Conservation (phyloP, 1,140 invertebrate species). For the Eupristina koningsbergeri region DNA sequence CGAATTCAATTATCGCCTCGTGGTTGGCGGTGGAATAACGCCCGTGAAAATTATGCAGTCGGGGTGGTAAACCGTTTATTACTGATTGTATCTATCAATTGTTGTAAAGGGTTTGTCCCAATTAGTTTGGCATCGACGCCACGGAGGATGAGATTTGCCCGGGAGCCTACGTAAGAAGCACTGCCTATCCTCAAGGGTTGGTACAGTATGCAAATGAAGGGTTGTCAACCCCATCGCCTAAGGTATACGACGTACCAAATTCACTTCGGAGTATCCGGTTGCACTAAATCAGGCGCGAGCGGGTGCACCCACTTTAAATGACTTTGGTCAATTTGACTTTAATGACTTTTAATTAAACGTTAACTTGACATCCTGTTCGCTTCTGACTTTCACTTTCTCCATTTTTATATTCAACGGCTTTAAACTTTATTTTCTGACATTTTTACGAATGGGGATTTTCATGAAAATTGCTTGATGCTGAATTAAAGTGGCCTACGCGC, state of each 20-base stretch:
- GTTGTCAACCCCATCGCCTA: constrained; percentile 57
- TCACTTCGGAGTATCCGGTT: constrained; percentile 59
- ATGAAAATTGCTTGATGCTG: background rate
- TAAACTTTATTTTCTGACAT: constrained; percentile 7
- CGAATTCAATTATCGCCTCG: constrained; percentile 23
- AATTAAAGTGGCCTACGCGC: background rate
- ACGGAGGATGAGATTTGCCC: constrained; percentile 37
- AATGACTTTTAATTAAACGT: constrained; percentile 52
- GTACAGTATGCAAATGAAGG: constrained; percentile 57
- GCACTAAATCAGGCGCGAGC: constrained; percentile 56
- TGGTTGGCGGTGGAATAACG: background rate
- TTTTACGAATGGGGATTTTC: background rate
- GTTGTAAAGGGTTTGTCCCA: constrained; percentile 47
- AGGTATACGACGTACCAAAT: constrained; percentile 37
- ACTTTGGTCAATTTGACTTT: constrained; percentile 50
- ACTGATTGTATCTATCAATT: constrained; percentile 52
- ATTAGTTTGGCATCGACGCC: constrained; percentile 45
- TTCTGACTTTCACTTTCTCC: constrained; percentile 4
- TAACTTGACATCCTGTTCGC: constrained; percentile 36
- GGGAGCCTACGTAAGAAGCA: constrained; percentile 46
- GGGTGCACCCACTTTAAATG: constrained; percentile 22
- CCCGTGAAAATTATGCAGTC: constrained; percentile 44
- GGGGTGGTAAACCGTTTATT: constrained; percentile 44
- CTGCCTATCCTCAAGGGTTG: constrained; percentile 50
- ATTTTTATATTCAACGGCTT: constrained; percentile 42